Evolutionary conservation across 2,797 vertebrate species (phyloP), one percentile per base, ranked within the genome.

Genomic region (Echeneis naucrates): DNA sequence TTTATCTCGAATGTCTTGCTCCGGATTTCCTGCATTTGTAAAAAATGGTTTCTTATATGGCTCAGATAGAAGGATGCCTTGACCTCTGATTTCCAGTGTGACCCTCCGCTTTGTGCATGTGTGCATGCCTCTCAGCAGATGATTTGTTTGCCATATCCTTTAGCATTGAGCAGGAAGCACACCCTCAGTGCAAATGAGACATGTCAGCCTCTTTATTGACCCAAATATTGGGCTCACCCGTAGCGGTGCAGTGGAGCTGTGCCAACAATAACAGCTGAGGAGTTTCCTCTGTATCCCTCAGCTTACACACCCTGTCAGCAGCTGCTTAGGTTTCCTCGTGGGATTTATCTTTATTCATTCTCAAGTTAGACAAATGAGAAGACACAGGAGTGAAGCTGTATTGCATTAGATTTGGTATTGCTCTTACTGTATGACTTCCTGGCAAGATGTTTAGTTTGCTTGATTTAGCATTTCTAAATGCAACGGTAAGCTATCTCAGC

Each of bases 101-200:
- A 88, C 82, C 77, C 74, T 52, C 40, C 17, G 32, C 35, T 13
- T 21, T 64, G n/a, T 45, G 37, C 11, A 23, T 81, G 74, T 76
- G 35, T 44, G 66, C 44, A 32, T 40, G 30, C 32, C 78, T 72
- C 69, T 83, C 83, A 72, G 72, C 76, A 83, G 71, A 74, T 82
- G 75, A 75, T 90, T 88, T 87, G 76, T 88, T 78, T 45, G 50
- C 68, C 75, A 86, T 82, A 90, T 92, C 85, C 87, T 84, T 84
- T 86, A 77, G 83, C 64, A 79, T 83, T 70, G 68, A 74, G 70
- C 83, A 87, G 87, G 89, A 92, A 91, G 70, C 62, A 58, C 57
- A 40, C 58, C 63, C 65, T 76, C 33, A 24, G 76, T 84, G 81
- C 27, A 26, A 90, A 82, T 83, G 74, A 68, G 85, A 47, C 77